Conservation (phyloP, 2,113 vertebrate genomes). For the Chascanopsetta lugubris region DNA sequence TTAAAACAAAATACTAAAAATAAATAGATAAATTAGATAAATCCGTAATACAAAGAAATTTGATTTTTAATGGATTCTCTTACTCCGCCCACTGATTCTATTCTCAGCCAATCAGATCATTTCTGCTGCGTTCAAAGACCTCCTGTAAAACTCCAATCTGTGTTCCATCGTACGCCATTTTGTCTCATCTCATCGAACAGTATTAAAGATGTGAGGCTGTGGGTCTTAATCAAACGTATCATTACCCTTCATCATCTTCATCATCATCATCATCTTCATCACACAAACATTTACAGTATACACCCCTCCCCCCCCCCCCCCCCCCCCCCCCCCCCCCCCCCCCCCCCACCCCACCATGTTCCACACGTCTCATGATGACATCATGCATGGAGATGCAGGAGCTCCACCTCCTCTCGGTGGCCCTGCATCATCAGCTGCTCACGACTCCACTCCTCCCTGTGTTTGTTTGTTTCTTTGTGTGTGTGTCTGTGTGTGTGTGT, state of each 20-base stretch:
- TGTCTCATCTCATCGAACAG: conserved; percentile 36
- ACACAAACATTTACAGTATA: too few relatives aligned
- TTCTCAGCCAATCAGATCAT: conserved; percentile 36
- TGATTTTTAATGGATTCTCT: not conserved
- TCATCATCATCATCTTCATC: conserved; percentile 4
- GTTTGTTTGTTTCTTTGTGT: too few relatives aligned
- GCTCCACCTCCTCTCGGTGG: conserved; percentile 26
- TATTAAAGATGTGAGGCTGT: not conserved
- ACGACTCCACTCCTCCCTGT: too few relatives aligned
- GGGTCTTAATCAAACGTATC: conserved; percentile 9
- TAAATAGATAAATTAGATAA: too few relatives aligned
- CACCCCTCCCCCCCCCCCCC: too few relatives aligned
- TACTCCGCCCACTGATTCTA: conserved; percentile 15
- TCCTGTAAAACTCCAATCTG: conserved; percentile 28
- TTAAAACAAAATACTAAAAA: too few relatives aligned
- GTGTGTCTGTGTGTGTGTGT: not conserved
- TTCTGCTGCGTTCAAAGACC: conserved; percentile 17
- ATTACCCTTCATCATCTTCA: conserved; percentile 13
- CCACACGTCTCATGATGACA: conserved; percentile 19
- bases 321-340: too few relatives aligned
- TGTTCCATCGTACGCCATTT: conserved; percentile 9
- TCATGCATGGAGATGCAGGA: conserved; percentile 46
- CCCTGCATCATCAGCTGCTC: conserved; percentile 39
- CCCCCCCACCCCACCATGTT: not conserved
- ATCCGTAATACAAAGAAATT: too few relatives aligned